These are phyloP conservation scores for Atrichornis clamosus DNA, from an alignment of 2,113 vertebrate species.

Conservation along the genomic window DNA sequence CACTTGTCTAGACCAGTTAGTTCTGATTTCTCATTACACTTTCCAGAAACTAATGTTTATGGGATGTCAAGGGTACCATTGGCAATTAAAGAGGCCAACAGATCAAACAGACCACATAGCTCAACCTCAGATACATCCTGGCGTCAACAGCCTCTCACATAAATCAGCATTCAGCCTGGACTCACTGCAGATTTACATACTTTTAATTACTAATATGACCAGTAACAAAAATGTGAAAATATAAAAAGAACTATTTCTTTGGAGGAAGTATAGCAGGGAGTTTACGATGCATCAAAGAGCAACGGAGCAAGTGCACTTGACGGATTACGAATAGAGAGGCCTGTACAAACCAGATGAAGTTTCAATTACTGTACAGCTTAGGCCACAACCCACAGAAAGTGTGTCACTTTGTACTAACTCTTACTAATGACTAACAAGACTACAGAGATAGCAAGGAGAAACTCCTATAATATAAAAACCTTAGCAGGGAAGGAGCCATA, in stretches of 20 bases:
- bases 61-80: neutral
- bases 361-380: neutral
- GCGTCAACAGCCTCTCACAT: neutral
- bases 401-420: neutral
- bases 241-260: neutral
- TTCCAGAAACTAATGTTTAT: conserved; percentile 23
- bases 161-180: neutral
- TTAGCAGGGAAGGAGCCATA: neutral
- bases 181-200: neutral
- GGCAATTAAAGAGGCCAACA: neutral
- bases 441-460: neutral
- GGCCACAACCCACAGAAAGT: neutral
- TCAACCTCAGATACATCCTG: neutral
- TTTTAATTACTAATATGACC: neutral
- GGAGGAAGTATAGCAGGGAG: neutral
- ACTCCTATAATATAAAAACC: neutral
- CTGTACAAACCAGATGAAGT: neutral
- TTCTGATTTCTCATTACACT: neutral
- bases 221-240: neutral
- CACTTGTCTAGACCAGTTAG: neutral
- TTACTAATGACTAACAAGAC: neutral
- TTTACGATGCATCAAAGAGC: rapidly evolving
- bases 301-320: neutral
- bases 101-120: neutral
- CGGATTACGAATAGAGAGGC: rapidly evolving